Evolutionary conservation across 1,140 invertebrate species (phyloP), one percentile per base, ranked within the genome.

Genomic region (Maniola jurtina): DNA sequence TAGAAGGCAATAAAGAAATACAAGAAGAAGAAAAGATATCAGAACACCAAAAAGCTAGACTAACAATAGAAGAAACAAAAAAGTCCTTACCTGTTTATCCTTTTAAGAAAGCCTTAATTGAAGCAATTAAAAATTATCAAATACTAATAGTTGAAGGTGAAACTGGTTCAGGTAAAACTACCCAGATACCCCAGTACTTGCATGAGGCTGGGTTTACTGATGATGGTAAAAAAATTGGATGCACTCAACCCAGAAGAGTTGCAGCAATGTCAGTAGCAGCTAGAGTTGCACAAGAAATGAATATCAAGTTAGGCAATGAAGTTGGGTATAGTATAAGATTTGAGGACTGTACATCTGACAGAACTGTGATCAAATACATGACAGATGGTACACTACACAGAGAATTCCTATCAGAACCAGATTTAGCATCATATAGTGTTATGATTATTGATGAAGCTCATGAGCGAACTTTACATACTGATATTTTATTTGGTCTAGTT

Each of bases 401-500:
- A 81, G 99, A 99, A 92, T 99, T 99, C 90, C 92, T 99, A 2
- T 96, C 97, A 64, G 99, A 99, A 90, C 98, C 98, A 0, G 98
- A 99, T 92, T 91, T 99, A 33, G 95, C 94, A 47, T 95, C 95
- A 2, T 99, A 99, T 86, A 98, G 96, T 92, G 98, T 99, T 0
- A 97, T 99, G 95, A 99, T 99, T 67, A 99, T 99, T 84, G 99
- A 99, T 86, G 99, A 99, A 93, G 99, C 99, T 76, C 99, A 99
- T 89, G 99, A 99, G 86, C 91, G 99, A 52, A 99, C 99, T 0
- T 92, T 99, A 6, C 98, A 99, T 76, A 99, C 99, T 5, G 99
- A 99, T 88, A 98, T 99, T 81, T 91, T 99, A 38, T 99, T 99
- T 92, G 99, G 99, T 16, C 92, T 99, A 47, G 97, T 99, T 0